Conservation (phyloP, 2,888 invertebrate species). For the Heliconius erato region DNA sequence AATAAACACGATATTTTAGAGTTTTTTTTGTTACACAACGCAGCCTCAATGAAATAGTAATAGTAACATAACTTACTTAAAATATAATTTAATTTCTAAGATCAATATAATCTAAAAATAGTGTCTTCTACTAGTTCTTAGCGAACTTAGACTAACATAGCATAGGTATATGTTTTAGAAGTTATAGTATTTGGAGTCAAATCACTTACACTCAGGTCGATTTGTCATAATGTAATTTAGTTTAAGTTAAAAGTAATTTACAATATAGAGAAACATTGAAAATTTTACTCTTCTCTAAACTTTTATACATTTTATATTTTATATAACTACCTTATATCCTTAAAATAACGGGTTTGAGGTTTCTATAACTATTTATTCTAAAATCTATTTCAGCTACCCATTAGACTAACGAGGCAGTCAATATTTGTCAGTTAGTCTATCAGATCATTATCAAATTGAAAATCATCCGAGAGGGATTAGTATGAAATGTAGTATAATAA, state of each 20-base stretch:
- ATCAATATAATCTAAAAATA: neutral
- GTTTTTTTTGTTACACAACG: too few relatives aligned
- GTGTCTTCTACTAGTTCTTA: neutral
- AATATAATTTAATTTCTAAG: neutral
- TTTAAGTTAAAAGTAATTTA: neutral
- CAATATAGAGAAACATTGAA: neutral
- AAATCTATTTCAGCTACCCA: neutral
- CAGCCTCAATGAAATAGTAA: too few relatives aligned
- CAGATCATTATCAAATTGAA: conserved; percentile 12
- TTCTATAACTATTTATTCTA: neutral
- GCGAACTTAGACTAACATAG: too few relatives aligned
- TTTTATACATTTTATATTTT: neutral
- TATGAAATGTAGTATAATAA: conserved; percentile 1
- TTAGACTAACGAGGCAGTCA: conserved; percentile 8
- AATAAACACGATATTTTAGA: neutral
- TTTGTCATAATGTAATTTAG: neutral
- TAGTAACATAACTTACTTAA: neutral
- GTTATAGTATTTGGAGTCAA: neutral
- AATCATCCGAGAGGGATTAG: conserved; percentile 3
- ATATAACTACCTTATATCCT: neutral
- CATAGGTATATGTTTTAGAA: neutral
- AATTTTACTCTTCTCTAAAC: neutral
- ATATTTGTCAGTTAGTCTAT: conserved; percentile 5
- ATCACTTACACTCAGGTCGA: neutral
- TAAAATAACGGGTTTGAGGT: neutral